A percentile compares a stretch with the other conserved stretches of the same genome.
These are phyloP conservation scores for Opisthograptis luteolata DNA, from an alignment of 2,888 invertebrate genomes.

Conservation along the genomic window DNA sequence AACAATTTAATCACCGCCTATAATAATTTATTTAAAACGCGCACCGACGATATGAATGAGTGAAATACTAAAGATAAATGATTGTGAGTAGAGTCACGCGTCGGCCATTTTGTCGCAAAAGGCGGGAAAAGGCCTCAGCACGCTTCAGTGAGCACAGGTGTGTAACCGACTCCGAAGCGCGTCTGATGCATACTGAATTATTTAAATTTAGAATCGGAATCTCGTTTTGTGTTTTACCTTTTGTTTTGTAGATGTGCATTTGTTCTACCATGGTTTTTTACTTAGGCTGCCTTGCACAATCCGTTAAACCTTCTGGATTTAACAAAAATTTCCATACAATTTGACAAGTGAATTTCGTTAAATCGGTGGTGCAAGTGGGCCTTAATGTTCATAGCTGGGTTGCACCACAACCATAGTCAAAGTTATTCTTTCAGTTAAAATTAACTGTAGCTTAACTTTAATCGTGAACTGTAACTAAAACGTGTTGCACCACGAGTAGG, in stretches of 20 bases:
- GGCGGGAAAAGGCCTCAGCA: conserved; percentile 64
- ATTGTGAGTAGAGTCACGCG: conserved; percentile 65
- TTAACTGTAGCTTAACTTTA: too few species aligned
- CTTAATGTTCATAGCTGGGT: too few species aligned
- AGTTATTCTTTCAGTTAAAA: too few species aligned
- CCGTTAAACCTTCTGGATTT: too few species aligned
- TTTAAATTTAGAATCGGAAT: conserved; percentile 36
- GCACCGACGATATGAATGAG: conserved; percentile 48
- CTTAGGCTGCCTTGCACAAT: too few species aligned
- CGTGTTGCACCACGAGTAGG: too few species aligned
- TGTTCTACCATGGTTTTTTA: too few species aligned
- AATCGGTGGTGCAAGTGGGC: too few species aligned
- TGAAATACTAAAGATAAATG: conserved; percentile 49
- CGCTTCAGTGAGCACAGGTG: conserved; percentile 66
- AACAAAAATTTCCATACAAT: too few species aligned
- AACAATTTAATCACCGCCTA: conserved; percentile 14
- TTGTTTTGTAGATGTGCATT: not conserved
- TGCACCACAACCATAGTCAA: too few species aligned
- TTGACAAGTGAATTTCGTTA: too few species aligned
- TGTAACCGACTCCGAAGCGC: conserved; percentile 60
- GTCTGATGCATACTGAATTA: conserved; percentile 46
- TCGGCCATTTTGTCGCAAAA: conserved; percentile 76
- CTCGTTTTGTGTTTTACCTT: conserved; percentile 21
- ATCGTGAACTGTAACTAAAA: too few species aligned
- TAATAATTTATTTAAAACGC: conserved; percentile 28